A percentile compares a stretch with the other conserved stretches of the same genome.
Conservation (phyloP, 2,797 vertebrate genomes). For the Dromococcyx pavoninus region DNA sequence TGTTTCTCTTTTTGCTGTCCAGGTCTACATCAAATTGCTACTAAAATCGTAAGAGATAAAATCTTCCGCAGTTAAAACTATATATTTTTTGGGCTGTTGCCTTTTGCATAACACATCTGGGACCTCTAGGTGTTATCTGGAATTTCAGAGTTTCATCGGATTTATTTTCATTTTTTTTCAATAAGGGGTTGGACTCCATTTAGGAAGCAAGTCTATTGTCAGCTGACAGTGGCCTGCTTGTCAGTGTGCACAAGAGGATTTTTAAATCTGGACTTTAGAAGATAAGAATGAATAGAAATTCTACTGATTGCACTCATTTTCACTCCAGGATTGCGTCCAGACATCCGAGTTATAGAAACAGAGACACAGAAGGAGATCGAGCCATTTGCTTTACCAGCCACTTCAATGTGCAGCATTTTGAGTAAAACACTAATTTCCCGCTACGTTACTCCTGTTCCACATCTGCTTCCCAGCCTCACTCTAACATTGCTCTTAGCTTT, state of each 20-base stretch:
- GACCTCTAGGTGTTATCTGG: conserved; percentile 13
- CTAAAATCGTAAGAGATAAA: conserved; percentile 54
- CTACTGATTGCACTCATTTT: conserved; percentile 10
- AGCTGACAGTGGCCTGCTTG: neutral
- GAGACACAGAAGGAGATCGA: neutral
- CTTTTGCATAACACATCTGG: conserved; percentile 35
- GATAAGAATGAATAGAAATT: conserved; percentile 55
- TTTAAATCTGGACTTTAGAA: conserved; percentile 66
- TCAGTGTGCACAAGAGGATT: conserved; percentile 34
- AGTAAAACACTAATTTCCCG: neutral
- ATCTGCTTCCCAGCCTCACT: neutral
- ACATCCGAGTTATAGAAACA: neutral
- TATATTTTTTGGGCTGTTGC: neutral
- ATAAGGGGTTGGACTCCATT: neutral
- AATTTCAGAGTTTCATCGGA: neutral
- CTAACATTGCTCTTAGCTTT: neutral
- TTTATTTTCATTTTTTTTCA: conserved; percentile 54
- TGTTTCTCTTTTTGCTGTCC: conserved; percentile 23
- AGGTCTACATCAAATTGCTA: conserved; percentile 36
- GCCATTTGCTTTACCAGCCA: neutral
- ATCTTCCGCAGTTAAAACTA: conserved; percentile 39
- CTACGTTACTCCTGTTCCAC: neutral
- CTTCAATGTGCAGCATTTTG: neutral
- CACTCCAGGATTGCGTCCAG: neutral
- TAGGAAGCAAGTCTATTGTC: conserved; percentile 23